These are phyloP conservation scores for Polypterus senegalus DNA, from an alignment of 2,113 vertebrate species.

Conservation along the genomic window DNA sequence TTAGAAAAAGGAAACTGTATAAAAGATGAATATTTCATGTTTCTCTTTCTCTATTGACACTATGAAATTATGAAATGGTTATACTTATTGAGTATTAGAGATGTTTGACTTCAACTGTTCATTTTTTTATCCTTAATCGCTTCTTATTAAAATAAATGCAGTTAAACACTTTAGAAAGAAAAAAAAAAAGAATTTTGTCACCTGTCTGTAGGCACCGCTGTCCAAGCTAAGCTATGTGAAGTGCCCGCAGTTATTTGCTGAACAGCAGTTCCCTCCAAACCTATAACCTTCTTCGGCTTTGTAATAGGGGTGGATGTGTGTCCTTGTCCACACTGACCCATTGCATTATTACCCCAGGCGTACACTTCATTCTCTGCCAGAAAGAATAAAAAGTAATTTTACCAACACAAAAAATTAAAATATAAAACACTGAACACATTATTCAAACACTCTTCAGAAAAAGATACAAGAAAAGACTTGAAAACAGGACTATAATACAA, in stretches of 20 bases:
- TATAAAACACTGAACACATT: too few species aligned
- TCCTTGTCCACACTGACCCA: constrained; percentile 97
- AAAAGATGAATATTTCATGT: not conserved
- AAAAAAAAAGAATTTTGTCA: constrained; percentile 23
- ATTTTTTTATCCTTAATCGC: too few species aligned
- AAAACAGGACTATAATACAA: not conserved
- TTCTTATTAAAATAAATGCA: not conserved
- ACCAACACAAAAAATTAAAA: too few species aligned
- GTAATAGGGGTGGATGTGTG: constrained; percentile 95
- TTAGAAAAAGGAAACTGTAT: too few species aligned
- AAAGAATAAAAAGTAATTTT: constrained; percentile 8
- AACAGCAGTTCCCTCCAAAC: constrained; percentile 85
- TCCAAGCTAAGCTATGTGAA: constrained; percentile 93
- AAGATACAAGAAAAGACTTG: too few species aligned
- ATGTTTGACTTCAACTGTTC: too few species aligned
- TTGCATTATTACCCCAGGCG: constrained; percentile 97
- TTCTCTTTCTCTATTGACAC: too few species aligned
- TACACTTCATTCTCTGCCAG: constrained; percentile 90
- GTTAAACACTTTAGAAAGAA: too few species aligned
- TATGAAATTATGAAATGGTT: too few species aligned
- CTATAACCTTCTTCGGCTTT: constrained; percentile 93
- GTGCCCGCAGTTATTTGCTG: constrained; percentile 95
- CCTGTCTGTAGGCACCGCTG: constrained; percentile 91
- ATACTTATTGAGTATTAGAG: too few species aligned
- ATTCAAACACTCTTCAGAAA: too few species aligned